Percentiles rank a stretch among this genome's conserved stretches.
Conservation (phyloP, 2,888 invertebrate species). For the Drosophila helvetica region DNA sequence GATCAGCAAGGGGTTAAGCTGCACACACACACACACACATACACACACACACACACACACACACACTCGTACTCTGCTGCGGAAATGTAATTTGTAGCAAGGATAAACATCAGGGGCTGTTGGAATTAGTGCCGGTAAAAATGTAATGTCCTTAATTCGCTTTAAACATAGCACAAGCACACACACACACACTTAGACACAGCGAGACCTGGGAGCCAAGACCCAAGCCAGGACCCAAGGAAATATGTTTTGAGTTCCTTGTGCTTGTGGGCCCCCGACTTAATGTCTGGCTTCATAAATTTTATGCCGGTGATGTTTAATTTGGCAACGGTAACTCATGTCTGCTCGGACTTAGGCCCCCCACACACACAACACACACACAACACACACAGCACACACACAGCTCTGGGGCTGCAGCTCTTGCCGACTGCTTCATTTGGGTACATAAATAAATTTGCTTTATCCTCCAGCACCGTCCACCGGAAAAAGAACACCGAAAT, state of each 20-base stretch:
- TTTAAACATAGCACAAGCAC: slow-evolving; percentile 22
- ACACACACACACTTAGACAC: slow-evolving; percentile 1
- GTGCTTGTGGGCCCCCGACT: slow-evolving; percentile 46
- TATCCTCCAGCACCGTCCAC: slow-evolving; percentile 30
- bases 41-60: not conserved
- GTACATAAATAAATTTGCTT: slow-evolving; percentile 57
- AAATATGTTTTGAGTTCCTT: slow-evolving; percentile 56
- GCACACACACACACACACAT: not conserved
- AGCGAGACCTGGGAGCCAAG: slow-evolving; percentile 1
- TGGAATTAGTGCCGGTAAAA: slow-evolving; percentile 44
- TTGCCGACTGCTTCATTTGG: slow-evolving; percentile 52
- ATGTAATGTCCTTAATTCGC: slow-evolving; percentile 40
- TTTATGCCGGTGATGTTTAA: slow-evolving; percentile 80
- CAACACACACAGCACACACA: not conserved
- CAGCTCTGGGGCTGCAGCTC: slow-evolving; percentile 4
- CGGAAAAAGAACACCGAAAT: slow-evolving; percentile 8
- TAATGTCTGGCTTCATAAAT: slow-evolving; percentile 79
- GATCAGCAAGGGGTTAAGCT: slow-evolving; percentile 13
- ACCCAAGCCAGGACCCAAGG: slow-evolving; percentile 5
- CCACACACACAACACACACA: not conserved
- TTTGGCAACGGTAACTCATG: slow-evolving; percentile 77
- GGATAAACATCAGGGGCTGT: slow-evolving; percentile 31
- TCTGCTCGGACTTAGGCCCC: slow-evolving; percentile 67
- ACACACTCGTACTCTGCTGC: not conserved
- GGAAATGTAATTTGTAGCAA: slow-evolving; percentile 26